A percentile compares a stretch with the other conserved stretches of the same genome.
Evolutionary conservation across 2,797 vertebrate species (phyloP).

Genomic region (Xyrichtys novacula): DNA sequence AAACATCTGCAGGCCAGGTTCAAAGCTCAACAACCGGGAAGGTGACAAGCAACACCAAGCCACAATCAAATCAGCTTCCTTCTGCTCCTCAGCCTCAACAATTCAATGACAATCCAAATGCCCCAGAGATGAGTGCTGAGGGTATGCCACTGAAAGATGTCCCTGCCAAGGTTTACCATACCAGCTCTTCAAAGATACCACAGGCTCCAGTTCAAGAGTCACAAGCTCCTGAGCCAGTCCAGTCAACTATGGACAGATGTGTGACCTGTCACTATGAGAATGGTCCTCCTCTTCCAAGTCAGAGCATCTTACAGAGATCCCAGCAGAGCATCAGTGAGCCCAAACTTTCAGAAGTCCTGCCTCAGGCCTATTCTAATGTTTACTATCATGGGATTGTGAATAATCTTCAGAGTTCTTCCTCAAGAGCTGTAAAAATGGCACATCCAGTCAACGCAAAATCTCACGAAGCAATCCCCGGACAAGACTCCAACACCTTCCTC

Average conservation of each 20-base stretch:
- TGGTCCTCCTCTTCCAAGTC: conserved; percentile 69
- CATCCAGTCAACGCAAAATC: conserved; percentile 87
- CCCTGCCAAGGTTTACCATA: conserved; percentile 71
- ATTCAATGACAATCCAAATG: conserved; percentile 58
- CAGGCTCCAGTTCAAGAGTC: conserved; percentile 63
- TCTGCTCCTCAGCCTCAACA: conserved; percentile 74
- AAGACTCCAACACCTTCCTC: conserved; percentile 85
- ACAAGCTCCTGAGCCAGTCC: conserved; percentile 59
- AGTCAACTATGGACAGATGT: conserved; percentile 44
- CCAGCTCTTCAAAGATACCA: conserved; percentile 60
- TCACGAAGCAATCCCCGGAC: conserved; percentile 85
- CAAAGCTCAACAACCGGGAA: conserved; percentile 69
- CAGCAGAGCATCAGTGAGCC: conserved; percentile 82
- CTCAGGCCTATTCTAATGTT: conserved; percentile 65
- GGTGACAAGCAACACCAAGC: conserved; percentile 60
- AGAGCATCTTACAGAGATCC: conserved; percentile 70
- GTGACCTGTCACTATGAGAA: conserved; percentile 65
- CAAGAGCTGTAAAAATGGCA: conserved; percentile 84
- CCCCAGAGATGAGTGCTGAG: conserved; percentile 66
- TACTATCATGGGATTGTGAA: conserved; percentile 73
- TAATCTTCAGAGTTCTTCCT: conserved; percentile 74
- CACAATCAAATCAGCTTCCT: conserved; percentile 47
- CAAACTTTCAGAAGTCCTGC: conserved; percentile 82
- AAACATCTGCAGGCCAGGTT: conserved; percentile 63
- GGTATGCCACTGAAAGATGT: conserved; percentile 73